Evolutionary conservation across 2,888 invertebrate species (phyloP), one percentile per base, ranked within the genome.

Genomic region (Drosophila aldrichi): DNA sequence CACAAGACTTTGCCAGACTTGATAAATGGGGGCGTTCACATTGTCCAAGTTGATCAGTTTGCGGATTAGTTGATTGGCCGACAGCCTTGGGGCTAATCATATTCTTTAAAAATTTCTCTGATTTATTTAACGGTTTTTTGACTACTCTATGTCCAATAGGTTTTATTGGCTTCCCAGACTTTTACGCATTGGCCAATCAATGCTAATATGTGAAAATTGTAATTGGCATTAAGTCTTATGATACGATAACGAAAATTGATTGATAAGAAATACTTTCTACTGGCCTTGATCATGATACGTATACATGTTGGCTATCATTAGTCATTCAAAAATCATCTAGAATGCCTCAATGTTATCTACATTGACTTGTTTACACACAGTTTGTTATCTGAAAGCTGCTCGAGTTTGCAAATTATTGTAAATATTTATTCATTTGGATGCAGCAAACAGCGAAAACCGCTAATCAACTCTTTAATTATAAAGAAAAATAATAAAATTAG

Each of bases 381-480:
- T 14, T 20, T 46, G 22, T 61, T 76, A 76, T 78, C 76, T 58
- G 12, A 58, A 22, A 38, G 67, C 44, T 46, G 52, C 48, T 40
- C n/a, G 43, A 41, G 22, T 29, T 43, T 44, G 67, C 77, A 55
- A 79, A 62, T 58, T 40, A 63, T 58, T 68, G 74, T 69, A 74
- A 76, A 76, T 74, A 76, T 76, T 78, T 76, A 46, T 68, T 46
- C 61, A 55, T 69, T 60, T 58, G 36, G 49, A 46, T 20, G 41
- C 44, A 38, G 59, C 62, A 66, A 79, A 51, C 44, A 70, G 14
- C 54, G 32, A 32, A 70, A 51, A 57, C 18, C 18, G 14, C 20
- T 56, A 52, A 67, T 51, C 40, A 56, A 57, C 52, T 59, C 51
- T 63, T 48, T 63, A 63, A 77, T 73, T 60, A 57, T 29, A 7